These are phyloP conservation scores for Drosophila testacea DNA, from an alignment of 2,888 invertebrate species.

Conservation along the genomic window DNA sequence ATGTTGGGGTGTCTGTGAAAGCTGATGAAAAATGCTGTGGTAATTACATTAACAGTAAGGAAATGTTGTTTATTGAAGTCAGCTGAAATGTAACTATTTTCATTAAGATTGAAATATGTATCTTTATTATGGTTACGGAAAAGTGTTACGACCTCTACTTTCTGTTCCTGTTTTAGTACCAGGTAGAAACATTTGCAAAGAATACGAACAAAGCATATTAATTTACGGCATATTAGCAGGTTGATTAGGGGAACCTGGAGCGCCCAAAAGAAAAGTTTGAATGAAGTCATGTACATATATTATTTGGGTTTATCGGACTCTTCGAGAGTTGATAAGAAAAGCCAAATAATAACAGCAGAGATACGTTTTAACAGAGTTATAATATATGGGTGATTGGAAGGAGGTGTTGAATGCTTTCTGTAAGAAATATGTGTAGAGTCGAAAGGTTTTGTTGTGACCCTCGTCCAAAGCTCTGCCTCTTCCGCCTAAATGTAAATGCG, in stretches of 20 bases:
- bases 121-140: slow-evolving; percentile 38
- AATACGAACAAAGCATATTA: slow-evolving; percentile 1
- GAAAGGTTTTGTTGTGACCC: too few species aligned
- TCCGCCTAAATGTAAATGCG: too few species aligned
- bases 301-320: background rate
- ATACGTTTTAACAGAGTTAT: background rate
- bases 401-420: background rate
- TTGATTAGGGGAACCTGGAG: background rate
- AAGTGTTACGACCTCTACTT: background rate
- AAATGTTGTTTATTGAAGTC: slow-evolving; percentile 70
- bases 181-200: background rate
- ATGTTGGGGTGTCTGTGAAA: slow-evolving; percentile 21
- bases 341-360: background rate
- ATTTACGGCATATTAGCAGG: background rate
- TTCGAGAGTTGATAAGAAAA: background rate
- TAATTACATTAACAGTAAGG: slow-evolving; percentile 76
- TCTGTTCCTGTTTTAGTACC: background rate
- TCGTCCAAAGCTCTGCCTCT: too few species aligned
- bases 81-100: slow-evolving; percentile 74
- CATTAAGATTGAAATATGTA: slow-evolving; percentile 79
- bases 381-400: background rate
- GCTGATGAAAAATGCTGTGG: slow-evolving; percentile 71
- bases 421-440: too few species aligned
- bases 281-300: background rate
- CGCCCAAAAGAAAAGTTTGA: background rate